Evolutionary conservation across 2,113 vertebrate species (phyloP), one percentile per base, ranked within the genome.

Genomic region (Nestor notabilis): DNA sequence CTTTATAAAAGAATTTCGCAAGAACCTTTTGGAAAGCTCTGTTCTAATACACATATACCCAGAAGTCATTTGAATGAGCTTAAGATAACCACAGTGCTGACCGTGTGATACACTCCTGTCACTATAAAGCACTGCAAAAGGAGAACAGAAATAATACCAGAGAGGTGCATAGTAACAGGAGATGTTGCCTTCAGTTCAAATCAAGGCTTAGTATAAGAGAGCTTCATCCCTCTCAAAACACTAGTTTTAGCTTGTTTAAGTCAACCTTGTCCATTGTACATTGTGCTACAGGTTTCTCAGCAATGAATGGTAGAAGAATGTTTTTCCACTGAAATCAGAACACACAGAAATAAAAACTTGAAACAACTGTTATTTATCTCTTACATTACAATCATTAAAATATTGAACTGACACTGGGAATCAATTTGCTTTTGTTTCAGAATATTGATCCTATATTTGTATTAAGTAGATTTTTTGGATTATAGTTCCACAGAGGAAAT

Each of bases 361-460:
- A 95, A 97, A 95, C 47, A 94, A 94, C 53, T 97, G 85, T 91
- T 97, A 96, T 96, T 98, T 97, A 88, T 96, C 85, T 96, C 76
- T 95, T 96, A 87, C 56, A 89, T 96, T 97, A 90, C 44, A 89
- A 94, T 84, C 90, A 97, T 96, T 97, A 97, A 93, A 97, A 97
- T 96, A 98, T 90, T 90, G 93, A 96, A 95, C 74, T 23, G 41
- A 64, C 5, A 2, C 74, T 87, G 84, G 95, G 89, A 97, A 97
- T 97, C 94, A 96, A 97, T 97, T 96, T 95, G 83, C 53, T 94
- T 94, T 97, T 98, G 77, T 89, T 97, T 95, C 94, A 79, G 95
- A 97, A 94, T 97, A 98, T 98, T 49, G 95, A 98, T 98, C 96
- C 61, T 90, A 91, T 97, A 84, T 95, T 97, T 95, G 49, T 61